Evolutionary conservation across 2,888 invertebrate species (phyloP).

Genomic region (Diplolepis rosae): DNA sequence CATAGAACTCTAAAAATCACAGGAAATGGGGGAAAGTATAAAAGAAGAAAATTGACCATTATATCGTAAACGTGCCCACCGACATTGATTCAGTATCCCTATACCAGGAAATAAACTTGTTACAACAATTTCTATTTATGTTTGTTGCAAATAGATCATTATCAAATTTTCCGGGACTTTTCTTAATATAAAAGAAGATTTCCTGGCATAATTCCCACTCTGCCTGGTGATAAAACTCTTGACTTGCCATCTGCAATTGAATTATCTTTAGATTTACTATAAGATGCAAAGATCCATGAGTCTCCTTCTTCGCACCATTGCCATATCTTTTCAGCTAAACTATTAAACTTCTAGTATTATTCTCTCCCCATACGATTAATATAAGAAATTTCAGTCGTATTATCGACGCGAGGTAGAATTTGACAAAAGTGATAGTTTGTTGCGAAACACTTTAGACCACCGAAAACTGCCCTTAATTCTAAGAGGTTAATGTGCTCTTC

Average conservation of each 20-base stretch:
- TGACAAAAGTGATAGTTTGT: background rate
- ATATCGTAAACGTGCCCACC: constrained; percentile 56
- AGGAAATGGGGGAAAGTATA: constrained; percentile 62
- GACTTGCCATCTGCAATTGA: constrained; percentile 31
- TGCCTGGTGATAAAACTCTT: constrained; percentile 21
- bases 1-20: constrained; percentile 52
- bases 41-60: constrained; percentile 40
- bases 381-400: background rate
- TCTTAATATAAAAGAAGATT: constrained; percentile 36
- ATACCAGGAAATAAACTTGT: constrained; percentile 51
- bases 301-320: constrained; percentile 16
- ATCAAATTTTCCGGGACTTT: constrained; percentile 44
- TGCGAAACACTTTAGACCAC: constrained; percentile 31
- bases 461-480: constrained; percentile 37
- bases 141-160: constrained; percentile 48
- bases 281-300: constrained; percentile 7
- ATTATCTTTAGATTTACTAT: too few species aligned
- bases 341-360: background rate
- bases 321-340: background rate
- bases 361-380: background rate
- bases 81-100: constrained; percentile 49
- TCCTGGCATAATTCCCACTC: constrained; percentile 40
- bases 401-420: background rate
- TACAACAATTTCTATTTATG: constrained; percentile 47
- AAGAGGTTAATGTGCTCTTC: constrained; percentile 37